Conservation (phyloP, 2,797 vertebrate species). For the Pangasius macronema region DNA sequence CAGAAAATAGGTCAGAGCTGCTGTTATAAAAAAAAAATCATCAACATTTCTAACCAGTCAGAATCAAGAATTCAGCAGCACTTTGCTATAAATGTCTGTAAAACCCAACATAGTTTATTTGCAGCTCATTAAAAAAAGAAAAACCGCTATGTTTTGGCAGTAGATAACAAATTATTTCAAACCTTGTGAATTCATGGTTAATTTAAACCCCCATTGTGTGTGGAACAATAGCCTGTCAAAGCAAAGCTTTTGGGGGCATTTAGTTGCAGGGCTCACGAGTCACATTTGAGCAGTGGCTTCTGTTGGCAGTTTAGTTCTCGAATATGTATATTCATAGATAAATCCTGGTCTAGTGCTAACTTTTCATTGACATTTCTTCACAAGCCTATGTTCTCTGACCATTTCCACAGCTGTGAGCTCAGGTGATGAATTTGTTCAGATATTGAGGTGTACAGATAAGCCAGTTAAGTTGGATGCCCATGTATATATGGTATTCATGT, state of each 20-base stretch:
- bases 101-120: background rate
- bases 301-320: background rate
- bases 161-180: background rate
- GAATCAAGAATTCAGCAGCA: background rate
- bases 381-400: background rate
- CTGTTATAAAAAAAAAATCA: background rate
- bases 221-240: background rate
- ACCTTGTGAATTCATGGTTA: background rate
- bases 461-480: background rate
- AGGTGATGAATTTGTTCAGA: background rate
- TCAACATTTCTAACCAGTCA: background rate
- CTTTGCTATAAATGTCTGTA: background rate
- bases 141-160: background rate
- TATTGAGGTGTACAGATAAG: background rate
- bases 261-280: background rate
- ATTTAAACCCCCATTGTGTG: background rate
- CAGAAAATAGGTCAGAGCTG: background rate
- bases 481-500: background rate
- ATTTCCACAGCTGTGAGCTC: background rate
- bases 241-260: background rate
- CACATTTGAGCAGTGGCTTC: background rate
- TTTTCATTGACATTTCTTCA: background rate
- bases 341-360: background rate
- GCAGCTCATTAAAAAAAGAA: too few relatives aligned
- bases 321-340: background rate